Base-by-base conservation (phyloP, 2,888 invertebrate species). In the Pteria penguin region DNA sequence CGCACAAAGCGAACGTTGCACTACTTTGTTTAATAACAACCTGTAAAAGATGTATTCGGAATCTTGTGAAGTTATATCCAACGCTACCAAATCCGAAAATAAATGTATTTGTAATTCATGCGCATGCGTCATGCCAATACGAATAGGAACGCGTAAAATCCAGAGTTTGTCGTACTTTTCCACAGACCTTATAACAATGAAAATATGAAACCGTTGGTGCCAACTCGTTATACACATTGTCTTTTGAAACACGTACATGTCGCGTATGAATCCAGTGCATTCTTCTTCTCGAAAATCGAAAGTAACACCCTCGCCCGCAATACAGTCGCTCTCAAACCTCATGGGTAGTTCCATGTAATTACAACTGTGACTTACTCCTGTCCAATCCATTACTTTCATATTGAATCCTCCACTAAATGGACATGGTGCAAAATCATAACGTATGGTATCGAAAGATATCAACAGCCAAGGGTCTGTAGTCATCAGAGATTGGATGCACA, bases 241-340 rank as follows among this genome's bases (percentile, higher is more conserved):
- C 54, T 79, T 80, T 55, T 88, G 87, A 4, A 72, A 61, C 26
- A 82, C 78, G 26, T 79, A 76, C 84, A 88, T 87, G 4, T 81
- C 78, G n/a, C n/a, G n/a, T 33, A 83, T 27, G 76, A 77, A 66
- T 62, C 84, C 58, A 61, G 85, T 60, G 79, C 89, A 89, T 36
- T 83, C 83, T 4, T 71, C 29, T 18, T 85, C 78, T 2, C 87
- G 80, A 62, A 87, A 89, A 69, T 88, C 81, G 55, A 90, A 86
- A 8, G 70, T 77, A 31, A 88, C 79, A 0, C 88, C 90, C 66
- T 90, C 90, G 8, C 90, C 90, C 2, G 77, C 82, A 3, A 87
- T 75, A 71, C 90, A 90, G 66, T 90, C 89, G 55, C 84, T 86
- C 72, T 90, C 90, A 67, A 90, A 78, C 60, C 89, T 75, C 89